Evolutionary conservation across 2,888 invertebrate genomes (phyloP), one percentile per base, ranked within the genome.

Genomic region (Diadromus collaris): DNA sequence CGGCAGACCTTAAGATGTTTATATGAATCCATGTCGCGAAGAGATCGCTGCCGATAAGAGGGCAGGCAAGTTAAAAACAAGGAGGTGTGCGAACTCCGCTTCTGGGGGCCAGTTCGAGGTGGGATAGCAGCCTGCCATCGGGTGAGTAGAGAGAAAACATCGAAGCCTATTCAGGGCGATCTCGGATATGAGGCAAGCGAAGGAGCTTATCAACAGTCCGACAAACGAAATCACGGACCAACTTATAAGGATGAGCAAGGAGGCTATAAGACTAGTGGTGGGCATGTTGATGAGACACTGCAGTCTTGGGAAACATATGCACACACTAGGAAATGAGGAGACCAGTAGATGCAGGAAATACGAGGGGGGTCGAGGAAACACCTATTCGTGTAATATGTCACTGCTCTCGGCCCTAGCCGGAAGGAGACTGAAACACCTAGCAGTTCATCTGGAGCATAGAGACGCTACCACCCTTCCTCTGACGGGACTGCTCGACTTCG

Each of bases 161-260:
- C n/a, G 7, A 46, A 46, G 19, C 19, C 46, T 46, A 46, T 46
- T 68, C 61, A 29, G 61, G 21, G 48, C 2, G 16, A 9, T 6
- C 46, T n/a, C 63, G 7, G 44, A 46, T 2, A 64, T 44, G 46
- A 64, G 63, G 27, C 29, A 64, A 6, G n/a, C 44, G n/a, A 64
- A 46, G 27, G 44, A 27, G 21, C 9, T 64, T 19, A 46, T 46
- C 16, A 6, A 46, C 2, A n/a, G 38, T 2, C 61, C 3, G 61
- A 38, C 13, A 16, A 24, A 10, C 16, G 13, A 41, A 13, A 3
- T 38, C 19, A 24, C 61, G 34, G 16, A 61, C 41, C 10, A 41
- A 13, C 19, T 61, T 21, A 3, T 24, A 24, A 10, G 21, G 19
- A n/a, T 38, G 24, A 38, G 38, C 41, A 21, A 6, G 38, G 13